Base-by-base conservation (phyloP, 2,113 vertebrate genomes). In the Corythaixoides concolor region DNA sequence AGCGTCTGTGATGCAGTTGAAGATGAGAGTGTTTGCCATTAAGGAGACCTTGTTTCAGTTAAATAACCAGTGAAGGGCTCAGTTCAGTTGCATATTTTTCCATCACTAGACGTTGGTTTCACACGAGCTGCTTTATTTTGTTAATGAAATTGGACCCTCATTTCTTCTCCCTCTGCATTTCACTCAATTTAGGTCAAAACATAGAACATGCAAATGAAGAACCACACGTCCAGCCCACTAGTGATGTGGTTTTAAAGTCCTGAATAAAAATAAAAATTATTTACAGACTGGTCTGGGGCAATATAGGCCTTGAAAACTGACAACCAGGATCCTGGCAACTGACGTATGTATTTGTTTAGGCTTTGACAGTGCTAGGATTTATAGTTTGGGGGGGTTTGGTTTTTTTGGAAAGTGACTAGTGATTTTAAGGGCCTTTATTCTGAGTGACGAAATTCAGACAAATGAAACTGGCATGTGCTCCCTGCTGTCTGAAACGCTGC, bases 11-110 rank as follows among this genome's bases (percentile, higher is more conserved):
- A 87, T 96, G 95, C 92, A 89, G 93, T 78, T 91, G 96, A 93
- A 89, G 93, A 94, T 95, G 89, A 84, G 88, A 96, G 91, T 95
- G 89, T 95, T 96, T 97, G 95, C 92, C 94, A 97, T 97, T 97
- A 96, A 91, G 82, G 84, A 95, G 89, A 89, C 73, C 85, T 94
- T 94, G 95, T 95, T 97, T 96, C 60, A 93, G 80, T 96, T 96
- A 96, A 97, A 94, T 64, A 95, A 83, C 80, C 56, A 92, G 78
- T 53, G 88, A 92, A 96, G 76, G 72, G 56, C 88, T 96, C 75
- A 11, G 67, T 89, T 95, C 15, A 3, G 50, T 72, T 84, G 79
- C 79, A 81, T 85, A 69, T 88, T 89, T 95, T 95, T 93, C 90
- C 87, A 85, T 94, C 85, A 73, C 85, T 93, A 91, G 70, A 91